These are phyloP conservation scores for Acanthisitta chloris DNA, from an alignment of 2,113 vertebrate species.

Conservation along the genomic window DNA sequence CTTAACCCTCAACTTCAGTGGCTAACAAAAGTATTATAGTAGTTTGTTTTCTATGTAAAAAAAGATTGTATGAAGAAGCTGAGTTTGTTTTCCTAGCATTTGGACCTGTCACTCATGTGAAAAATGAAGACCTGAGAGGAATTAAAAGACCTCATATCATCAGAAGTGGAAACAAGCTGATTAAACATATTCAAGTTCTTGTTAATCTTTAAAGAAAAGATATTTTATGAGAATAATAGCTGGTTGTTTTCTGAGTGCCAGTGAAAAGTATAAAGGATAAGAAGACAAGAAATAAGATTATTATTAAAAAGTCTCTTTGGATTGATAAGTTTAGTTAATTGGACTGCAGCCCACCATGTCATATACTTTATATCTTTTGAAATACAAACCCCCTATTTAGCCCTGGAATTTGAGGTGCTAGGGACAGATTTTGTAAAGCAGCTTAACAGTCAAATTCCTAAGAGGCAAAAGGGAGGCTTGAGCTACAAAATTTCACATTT, in stretches of 20 bases:
- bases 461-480: neutral
- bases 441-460: neutral
- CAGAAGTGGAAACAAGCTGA: neutral
- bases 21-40: neutral
- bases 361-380: neutral
- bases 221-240: neutral
- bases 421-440: neutral
- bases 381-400: neutral
- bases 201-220: neutral
- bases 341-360: neutral
- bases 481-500: neutral
- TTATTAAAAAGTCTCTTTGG: neutral
- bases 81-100: neutral
- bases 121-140: slow-evolving; percentile 10
- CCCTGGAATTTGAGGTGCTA: neutral
- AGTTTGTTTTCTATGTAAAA: neutral
- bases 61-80: neutral
- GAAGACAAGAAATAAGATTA: neutral
- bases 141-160: neutral
- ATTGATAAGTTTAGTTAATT: neutral
- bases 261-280: neutral
- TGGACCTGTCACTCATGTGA: neutral
- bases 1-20: neutral
- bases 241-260: neutral
- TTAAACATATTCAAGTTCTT: neutral